Base-by-base conservation (phyloP, 2,888 invertebrate species). In the Tillus elongatus region DNA sequence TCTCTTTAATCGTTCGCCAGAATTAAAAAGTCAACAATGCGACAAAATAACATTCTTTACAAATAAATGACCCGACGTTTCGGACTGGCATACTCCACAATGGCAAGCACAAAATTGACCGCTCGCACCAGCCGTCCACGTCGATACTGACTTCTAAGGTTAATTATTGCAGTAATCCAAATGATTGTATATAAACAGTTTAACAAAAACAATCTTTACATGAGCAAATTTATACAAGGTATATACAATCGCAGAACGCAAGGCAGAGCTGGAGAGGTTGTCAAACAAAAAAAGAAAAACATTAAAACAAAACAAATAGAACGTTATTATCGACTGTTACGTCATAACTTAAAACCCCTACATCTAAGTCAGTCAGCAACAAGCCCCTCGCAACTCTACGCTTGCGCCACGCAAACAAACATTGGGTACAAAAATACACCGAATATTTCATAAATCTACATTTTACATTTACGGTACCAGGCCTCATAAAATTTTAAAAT, bases 391-490 rank as follows among this genome's bases (percentile, higher is more conserved):
- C 42, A 46, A 52, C 56, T 59, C 56, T 58, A 55, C 59, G 46
- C 49, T 47, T 49, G 52, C 45, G 49, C 49, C 54, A 57, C 58
- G 50, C 47, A 58, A 56, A 61, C 61, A 64, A 63, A 59, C 55
- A 57, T 59, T 61, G 63, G 64, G 63, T 65, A 66, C 64, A 66
- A 66, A 66, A 65, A 66, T 66, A 65, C 66, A 64, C 64, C 62
- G 60, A 66, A 61, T 61, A 61, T 64, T 58, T 57, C 56, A 50
- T 15, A 15, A n/a, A 41, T 60, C 57, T 56, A 58, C 57, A 57
- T 50, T 44, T 51, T 54, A 61, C 63, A n/a, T 61, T 61, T 63
- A 61, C 62, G 64, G 61, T 61, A 61, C 60, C 64, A 64, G 63
- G 64, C 63, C 61, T 65, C 60, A 62, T 64, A 64, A 65, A 64